A percentile compares a stretch with the other conserved stretches of the same genome.
Evolutionary conservation across 1,140 invertebrate species (phyloP).

Genomic region (Antheraea pernyi): DNA sequence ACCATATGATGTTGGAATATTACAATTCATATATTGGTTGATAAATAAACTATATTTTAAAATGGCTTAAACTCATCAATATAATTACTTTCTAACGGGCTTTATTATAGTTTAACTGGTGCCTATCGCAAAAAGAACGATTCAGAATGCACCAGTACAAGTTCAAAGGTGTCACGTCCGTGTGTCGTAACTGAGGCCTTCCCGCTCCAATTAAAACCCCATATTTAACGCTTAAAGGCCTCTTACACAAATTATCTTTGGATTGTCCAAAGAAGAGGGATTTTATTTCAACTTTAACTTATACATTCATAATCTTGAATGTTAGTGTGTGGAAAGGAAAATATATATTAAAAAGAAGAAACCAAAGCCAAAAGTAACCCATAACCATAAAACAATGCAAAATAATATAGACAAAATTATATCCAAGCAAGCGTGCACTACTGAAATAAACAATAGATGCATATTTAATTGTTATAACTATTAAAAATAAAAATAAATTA

Average conservation of each 20-base stretch:
- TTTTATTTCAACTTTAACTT: constrained; percentile 36
- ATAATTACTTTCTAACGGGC: no score
- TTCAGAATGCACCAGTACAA: constrained; percentile 59
- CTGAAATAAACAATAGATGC: no score
- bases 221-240: constrained; percentile 48
- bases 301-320: constrained; percentile 7
- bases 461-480: no score
- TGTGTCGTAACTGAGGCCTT: constrained; percentile 57
- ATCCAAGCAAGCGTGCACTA: not conserved
- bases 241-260: constrained; percentile 42
- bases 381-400: no score
- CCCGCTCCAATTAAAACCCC: constrained; percentile 69
- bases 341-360: not conserved
- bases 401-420: not conserved
- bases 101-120: no score
- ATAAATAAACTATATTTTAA: no score
- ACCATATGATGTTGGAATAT: no score
- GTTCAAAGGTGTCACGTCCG: constrained; percentile 54
- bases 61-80: no score
- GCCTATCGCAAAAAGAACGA: constrained; percentile 20
- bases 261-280: constrained; percentile 48
- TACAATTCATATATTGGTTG: no score
- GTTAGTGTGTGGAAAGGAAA: constrained; percentile 45
- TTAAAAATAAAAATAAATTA: no score
- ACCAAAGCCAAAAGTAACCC: no score